Conservation (phyloP, 35 echinoderm and acorn worm species). For the Stichopus chloronotus region DNA sequence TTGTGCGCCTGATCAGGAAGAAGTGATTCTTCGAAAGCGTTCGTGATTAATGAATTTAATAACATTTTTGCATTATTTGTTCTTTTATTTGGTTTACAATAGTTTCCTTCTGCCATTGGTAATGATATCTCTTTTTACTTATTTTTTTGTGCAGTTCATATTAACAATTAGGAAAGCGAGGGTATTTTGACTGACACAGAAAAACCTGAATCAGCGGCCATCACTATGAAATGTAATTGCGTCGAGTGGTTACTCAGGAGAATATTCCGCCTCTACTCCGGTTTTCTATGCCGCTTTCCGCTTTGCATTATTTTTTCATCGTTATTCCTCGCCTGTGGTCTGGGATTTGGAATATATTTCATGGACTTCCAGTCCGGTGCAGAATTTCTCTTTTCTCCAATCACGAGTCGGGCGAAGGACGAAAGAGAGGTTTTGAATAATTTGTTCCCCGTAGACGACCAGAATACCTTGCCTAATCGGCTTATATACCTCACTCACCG, state of each 20-base stretch:
- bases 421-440: slow-evolving; percentile 49
- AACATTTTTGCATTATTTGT: too few relatives aligned
- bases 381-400: slow-evolving; percentile 76
- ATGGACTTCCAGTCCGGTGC: slow-evolving; percentile 60
- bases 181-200: too few relatives aligned
- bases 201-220: too few relatives aligned
- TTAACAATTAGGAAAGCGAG: too few relatives aligned
- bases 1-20: too few relatives aligned
- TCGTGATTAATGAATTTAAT: too few relatives aligned
- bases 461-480: slow-evolving; percentile 56
- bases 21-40: too few relatives aligned
- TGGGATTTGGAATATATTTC: slow-evolving; percentile 67
- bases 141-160: too few relatives aligned
- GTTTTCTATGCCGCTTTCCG: background rate
- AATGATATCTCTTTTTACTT: too few relatives aligned
- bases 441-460: slow-evolving; percentile 67
- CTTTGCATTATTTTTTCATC: slow-evolving; percentile 6
- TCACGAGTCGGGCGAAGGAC: slow-evolving; percentile 65
- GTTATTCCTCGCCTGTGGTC: slow-evolving; percentile 49
- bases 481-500: slow-evolving; percentile 30
- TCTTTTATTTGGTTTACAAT: too few relatives aligned
- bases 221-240: slow-evolving; percentile 17
- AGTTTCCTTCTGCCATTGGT: too few relatives aligned
- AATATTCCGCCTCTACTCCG: background rate
- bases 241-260: background rate